phyloP scores from a whole-genome alignment of 2,888 invertebrate genomes.

The Pandemis heparana region DNA sequence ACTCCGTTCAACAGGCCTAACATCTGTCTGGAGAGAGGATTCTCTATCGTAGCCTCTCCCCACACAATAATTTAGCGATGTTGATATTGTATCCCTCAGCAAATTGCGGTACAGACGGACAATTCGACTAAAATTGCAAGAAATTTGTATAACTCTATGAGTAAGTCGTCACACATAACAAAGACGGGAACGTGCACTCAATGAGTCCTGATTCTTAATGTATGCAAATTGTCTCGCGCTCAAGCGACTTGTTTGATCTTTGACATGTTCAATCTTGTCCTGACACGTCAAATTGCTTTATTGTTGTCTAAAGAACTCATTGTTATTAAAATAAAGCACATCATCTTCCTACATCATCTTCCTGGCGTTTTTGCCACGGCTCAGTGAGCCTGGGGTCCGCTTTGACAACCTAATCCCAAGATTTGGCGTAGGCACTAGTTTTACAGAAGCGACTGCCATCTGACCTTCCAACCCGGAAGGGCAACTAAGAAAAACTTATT shows the following conservation, averaged over 20 bases:
- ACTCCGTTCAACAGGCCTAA: no score
- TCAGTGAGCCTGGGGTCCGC: no score
- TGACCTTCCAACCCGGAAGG: no score
- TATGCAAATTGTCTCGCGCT: constrained; percentile 48
- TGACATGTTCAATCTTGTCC: neutral
- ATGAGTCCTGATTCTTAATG: constrained; percentile 47
- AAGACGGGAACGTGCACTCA: constrained; percentile 39
- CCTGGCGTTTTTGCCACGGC: no score
- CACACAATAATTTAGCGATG: no score
- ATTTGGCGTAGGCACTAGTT: no score
- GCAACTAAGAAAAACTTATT: no score
- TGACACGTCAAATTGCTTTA: constrained; percentile 26
- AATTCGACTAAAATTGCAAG: neutral
- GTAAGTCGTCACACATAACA: constrained; percentile 22
- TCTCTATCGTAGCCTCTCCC: no score
- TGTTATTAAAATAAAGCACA: neutral
- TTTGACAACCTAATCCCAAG: no score
- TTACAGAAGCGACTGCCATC: no score
- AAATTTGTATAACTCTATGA: neutral
- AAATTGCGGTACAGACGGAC: neutral
- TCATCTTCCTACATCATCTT: neutral
- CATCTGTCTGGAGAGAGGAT: no score
- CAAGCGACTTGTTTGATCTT: constrained; percentile 36
- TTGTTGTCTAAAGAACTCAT: constrained; percentile 2
- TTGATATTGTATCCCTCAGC: no score